phyloP scores from a whole-genome alignment of 2,113 vertebrate genomes.

The Daphoenositta chrysoptera region DNA sequence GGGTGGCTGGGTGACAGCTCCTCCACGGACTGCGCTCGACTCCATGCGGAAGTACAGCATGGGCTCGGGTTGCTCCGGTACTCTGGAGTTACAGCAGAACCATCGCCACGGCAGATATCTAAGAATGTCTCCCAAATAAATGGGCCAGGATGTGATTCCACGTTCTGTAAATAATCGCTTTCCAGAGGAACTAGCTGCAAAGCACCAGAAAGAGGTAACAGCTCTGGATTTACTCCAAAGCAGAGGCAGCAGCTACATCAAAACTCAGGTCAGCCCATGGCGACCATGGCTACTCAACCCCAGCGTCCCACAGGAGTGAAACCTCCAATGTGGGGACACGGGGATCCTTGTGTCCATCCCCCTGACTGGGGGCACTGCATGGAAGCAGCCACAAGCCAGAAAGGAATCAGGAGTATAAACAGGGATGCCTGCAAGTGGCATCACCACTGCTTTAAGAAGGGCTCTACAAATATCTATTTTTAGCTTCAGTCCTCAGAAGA shows the following conservation, averaged over 20 bases:
- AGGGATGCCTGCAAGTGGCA: background rate
- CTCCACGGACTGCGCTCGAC: accelerated
- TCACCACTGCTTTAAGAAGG: background rate
- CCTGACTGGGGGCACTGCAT: background rate
- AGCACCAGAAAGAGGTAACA: accelerated
- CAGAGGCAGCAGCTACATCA: background rate
- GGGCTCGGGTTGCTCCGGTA: accelerated
- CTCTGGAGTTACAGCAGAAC: background rate
- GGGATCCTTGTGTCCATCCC: accelerated
- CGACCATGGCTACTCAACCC: accelerated
- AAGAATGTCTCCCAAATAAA: background rate
- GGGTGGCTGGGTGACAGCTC: background rate
- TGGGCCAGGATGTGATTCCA: accelerated
- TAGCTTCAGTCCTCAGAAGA: background rate
- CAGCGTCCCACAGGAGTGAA: accelerated
- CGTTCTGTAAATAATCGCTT: background rate
- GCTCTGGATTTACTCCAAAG: background rate
- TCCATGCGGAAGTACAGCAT: accelerated
- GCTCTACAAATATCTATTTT: background rate
- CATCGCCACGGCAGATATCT: accelerated
- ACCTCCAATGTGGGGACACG: accelerated
- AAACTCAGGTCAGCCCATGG: background rate
- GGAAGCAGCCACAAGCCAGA: background rate
- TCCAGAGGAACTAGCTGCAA: background rate
- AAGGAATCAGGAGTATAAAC: background rate